Evolutionary conservation across 2,888 invertebrate genomes (phyloP).

Genomic region (Drosophila paranaensis): DNA sequence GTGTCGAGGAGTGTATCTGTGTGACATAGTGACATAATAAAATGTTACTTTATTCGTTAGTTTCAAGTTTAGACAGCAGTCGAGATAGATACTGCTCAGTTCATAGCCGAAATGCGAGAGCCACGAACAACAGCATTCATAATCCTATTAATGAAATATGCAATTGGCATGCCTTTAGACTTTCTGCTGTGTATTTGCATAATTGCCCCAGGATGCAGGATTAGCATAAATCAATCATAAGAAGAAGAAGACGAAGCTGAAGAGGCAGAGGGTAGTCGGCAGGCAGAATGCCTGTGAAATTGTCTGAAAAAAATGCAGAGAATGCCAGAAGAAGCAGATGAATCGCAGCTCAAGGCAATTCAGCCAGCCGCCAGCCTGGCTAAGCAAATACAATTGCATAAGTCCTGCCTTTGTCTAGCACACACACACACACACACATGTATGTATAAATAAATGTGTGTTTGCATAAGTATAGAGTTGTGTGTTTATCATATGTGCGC

Average conservation of each 20-base stretch:
- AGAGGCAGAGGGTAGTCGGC: constrained; percentile 11
- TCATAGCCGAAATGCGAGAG: constrained; percentile 10
- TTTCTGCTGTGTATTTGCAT: constrained; percentile 52
- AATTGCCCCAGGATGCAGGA: constrained; percentile 57
- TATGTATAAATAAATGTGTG: not conserved
- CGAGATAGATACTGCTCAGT: constrained; percentile 8
- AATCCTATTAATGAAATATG: constrained; percentile 50
- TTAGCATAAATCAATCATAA: constrained; percentile 75
- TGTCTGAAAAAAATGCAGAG: constrained; percentile 18
- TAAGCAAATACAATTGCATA: constrained; percentile 76
- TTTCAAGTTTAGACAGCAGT: constrained; percentile 26
- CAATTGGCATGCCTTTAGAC: constrained; percentile 45
- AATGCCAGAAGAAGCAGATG: constrained; percentile 12
- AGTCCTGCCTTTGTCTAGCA: constrained; percentile 55
- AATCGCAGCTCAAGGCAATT: constrained; percentile 26
- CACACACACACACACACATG: not conserved
- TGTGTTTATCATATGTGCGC: constrained; percentile 81
- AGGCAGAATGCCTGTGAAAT: constrained; percentile 43
- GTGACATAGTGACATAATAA: constrained; percentile 80
- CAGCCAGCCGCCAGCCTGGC: constrained; percentile 36
- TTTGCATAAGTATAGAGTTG: constrained; percentile 39
- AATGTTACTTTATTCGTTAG: constrained; percentile 62
- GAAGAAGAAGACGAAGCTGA: not conserved
- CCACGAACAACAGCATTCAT: constrained; percentile 13
- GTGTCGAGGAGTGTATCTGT: constrained; percentile 19